Evolutionary conservation across 2,113 vertebrate species (phyloP), one percentile per base, ranked within the genome.

Genomic region (Myocastor coypus): DNA sequence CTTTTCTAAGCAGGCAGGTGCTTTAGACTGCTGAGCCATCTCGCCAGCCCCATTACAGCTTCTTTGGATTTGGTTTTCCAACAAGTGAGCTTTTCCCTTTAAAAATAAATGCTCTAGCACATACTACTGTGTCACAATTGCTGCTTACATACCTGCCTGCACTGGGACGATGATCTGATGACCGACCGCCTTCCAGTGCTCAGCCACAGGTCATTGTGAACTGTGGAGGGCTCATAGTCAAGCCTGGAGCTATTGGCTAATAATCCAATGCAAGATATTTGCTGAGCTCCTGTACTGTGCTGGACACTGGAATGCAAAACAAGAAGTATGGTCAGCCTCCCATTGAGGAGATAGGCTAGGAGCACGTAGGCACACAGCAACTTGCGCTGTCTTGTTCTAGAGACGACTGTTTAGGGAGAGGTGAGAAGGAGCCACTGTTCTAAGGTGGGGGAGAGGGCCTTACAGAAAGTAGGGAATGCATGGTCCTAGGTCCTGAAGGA

Each of bases 51-150:
- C n/a, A 34, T 73, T 91, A 68, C n/a, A 37, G 20, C 12, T 28
- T 80, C 46, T 71, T 22, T 61, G 83, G 55, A 57, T 63, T 80
- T 34, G 13, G 19, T 75, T 83, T 52, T 59, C 4, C 22, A 10
- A 37, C 92, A 40, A 89, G 26, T 52, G 50, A 87, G 55, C 6
- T 19, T 75, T 89, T n/a, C 46, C 59, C 55, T 83, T 87, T 93
- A 91, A 90, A 71, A 78, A 71, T 17, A 8, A 63, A 50, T 55
- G 26, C 24, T 78, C 22, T n/a, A 42, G 83, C 80, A 26, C 42
- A 34, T 34, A 5, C 17, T 81, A 52, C 46, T 88, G 30, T 85
- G 82, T 85, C 81, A 85, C 10, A 90, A 82, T 82, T 32, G 52
- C 42, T 61, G 3, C 81, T 89, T 80, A 20, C 64, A 14, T 5